Evolutionary conservation across 92 coral and sea anemone species (phyloP), one percentile per base, ranked within the genome.

Genomic region (Heliopora coerulea): DNA sequence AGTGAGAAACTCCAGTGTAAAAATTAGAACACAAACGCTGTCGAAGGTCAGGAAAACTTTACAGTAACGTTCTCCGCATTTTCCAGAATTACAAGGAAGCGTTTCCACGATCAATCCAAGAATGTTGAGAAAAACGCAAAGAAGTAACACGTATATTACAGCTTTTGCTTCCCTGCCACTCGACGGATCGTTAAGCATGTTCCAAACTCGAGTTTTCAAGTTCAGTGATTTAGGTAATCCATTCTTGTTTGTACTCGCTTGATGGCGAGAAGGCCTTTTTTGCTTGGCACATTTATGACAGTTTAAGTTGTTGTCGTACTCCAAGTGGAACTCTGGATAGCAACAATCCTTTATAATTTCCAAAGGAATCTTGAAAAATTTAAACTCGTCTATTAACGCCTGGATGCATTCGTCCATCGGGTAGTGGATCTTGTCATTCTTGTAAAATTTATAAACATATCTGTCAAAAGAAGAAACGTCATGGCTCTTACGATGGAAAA

Each of bases 381-480:
- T 83, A 17, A 95, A 83, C 59, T 95, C 99, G 19, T 95, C 99
- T 20, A 88, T 85, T 33, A 95, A 88, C 31, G 91, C 99, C 18
- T 95, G 97, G 3, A 96, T 96, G 60, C 99, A 95, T 75, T 95
- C 89, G 27, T 95, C 99, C 18, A 78, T 78, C 0, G 99, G 89
- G 67, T 72, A 95, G 62, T 95, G 99, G 28, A 95, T 83, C 24
- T 96, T 75, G 14, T 87, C 96, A 27, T 87, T 82, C 74, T 92
- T 95, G 87, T 25, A 67, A 74, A 70, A 70, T 12, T 70, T 70
- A 21, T 52, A 70, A 33, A 70, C 77, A 26, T 52, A 54, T 21
- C 77, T 70, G 52, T 46, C 52, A 37, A 37, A 37, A 11, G 42
- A 11, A 37, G 11, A n/a, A n/a, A n/a, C n/a, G n/a, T n/a, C n/a